phyloP scores from a whole-genome alignment of 2,113 vertebrate genomes.

The Ophthalmolycus amberensis region DNA sequence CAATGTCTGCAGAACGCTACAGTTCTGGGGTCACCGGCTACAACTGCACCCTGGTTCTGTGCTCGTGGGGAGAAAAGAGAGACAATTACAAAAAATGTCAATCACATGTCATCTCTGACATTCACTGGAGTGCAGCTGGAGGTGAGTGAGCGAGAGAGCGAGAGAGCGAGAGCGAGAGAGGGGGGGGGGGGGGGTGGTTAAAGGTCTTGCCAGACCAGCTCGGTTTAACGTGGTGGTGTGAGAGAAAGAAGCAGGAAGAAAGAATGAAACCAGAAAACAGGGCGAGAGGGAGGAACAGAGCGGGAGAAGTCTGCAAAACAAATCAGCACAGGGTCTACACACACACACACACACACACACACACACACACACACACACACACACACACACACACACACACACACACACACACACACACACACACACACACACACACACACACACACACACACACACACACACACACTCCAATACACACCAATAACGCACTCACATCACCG shows the following conservation, averaged over 20 bases:
- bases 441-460: not conserved
- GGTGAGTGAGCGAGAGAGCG: not conserved
- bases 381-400: not conserved
- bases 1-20: conserved; percentile 14
- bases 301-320: conserved; percentile 54
- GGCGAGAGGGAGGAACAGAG: not conserved
- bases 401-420: not conserved
- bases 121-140: conserved; percentile 14
- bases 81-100: not conserved
- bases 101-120: conserved; percentile 25
- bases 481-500: not conserved
- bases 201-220: conserved; percentile 52
- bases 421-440: not conserved
- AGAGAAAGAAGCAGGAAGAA: conserved; percentile 30
- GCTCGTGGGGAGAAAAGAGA: conserved; percentile 3
- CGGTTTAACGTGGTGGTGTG: conserved; percentile 35
- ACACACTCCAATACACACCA: not conserved
- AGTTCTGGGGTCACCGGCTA: conserved; percentile 42
- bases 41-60: conserved; percentile 43
- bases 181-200: conserved; percentile 7
- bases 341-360: not conserved
- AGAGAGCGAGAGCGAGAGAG: conserved; percentile 6
- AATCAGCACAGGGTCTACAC: conserved; percentile 31
- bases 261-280: conserved; percentile 6
- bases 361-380: not conserved